phyloP scores from a whole-genome alignment of 2,888 invertebrate species.

The Tetragonisca angustula region DNA sequence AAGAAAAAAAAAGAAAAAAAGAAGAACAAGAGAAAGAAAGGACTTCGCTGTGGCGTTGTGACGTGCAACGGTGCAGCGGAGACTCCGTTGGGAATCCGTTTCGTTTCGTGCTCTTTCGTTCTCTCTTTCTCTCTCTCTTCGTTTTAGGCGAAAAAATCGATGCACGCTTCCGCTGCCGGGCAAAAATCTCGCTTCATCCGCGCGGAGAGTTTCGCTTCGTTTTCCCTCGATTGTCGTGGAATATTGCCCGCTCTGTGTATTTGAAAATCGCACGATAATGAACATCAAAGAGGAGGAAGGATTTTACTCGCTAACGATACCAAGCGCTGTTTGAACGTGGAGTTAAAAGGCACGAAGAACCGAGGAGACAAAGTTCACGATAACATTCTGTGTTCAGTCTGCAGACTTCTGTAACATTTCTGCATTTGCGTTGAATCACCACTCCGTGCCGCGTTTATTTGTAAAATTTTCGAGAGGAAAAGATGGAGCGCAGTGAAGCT shows the following conservation, averaged over 20 bases:
- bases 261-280: not conserved
- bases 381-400: too few species aligned
- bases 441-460: too few species aligned
- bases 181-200: not conserved
- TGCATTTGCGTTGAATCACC: too few species aligned
- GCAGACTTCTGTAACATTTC: too few species aligned
- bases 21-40: not conserved
- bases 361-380: too few species aligned
- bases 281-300: not conserved
- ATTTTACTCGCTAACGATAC: not conserved
- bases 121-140: not conserved
- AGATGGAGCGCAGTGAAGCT: too few species aligned
- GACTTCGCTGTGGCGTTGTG: conserved; percentile 7
- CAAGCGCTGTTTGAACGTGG: not conserved
- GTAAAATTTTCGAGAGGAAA: too few species aligned
- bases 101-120: not conserved
- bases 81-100: conserved; percentile 25
- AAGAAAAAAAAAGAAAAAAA: not conserved
- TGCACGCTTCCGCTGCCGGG: not conserved
- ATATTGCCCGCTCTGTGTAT: not conserved
- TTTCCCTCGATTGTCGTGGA: conserved; percentile 7
- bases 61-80: not conserved
- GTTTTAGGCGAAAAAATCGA: conserved; percentile 32
- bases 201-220: not conserved
- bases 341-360: too few species aligned